Percentiles rank a stretch among this genome's conserved stretches.
phyloP scores from a whole-genome alignment of 2,888 invertebrate species.

The Tenthredo scrophulariae region DNA sequence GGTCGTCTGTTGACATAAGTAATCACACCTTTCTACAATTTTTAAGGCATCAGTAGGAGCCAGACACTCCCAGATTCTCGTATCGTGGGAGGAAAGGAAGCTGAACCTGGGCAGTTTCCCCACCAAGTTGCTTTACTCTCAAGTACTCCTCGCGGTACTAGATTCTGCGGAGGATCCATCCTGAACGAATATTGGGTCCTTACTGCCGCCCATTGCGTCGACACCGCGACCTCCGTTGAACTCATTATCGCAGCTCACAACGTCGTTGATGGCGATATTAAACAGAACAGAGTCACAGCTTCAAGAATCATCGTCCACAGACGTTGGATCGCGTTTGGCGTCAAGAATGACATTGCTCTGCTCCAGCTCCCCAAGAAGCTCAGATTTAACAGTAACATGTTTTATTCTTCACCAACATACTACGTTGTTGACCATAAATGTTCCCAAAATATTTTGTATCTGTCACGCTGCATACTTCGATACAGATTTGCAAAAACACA shows the following conservation, averaged over 20 bases:
- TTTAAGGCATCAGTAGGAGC: neutral
- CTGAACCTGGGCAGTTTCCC: constrained; percentile 43
- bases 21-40: neutral
- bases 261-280: constrained; percentile 45
- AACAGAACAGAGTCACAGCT: constrained; percentile 53
- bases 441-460: neutral
- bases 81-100: constrained; percentile 32
- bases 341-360: constrained; percentile 64
- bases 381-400: constrained; percentile 55
- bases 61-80: constrained; percentile 25
- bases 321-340: neutral
- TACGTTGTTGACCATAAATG: neutral
- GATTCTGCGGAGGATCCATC: constrained; percentile 50
- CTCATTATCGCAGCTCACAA: constrained; percentile 56
- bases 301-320: constrained; percentile 58
- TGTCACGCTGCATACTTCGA: neutral
- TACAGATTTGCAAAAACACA: neutral
- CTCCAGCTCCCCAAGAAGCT: constrained; percentile 60
- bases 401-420: neutral
- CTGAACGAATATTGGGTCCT: constrained; percentile 48
- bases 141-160: neutral
- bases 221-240: constrained; percentile 18
- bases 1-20: neutral
- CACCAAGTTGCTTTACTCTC: constrained; percentile 37
- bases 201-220: constrained; percentile 52